Conservation (phyloP, 2,888 invertebrate species). For the Mythimna impura region DNA sequence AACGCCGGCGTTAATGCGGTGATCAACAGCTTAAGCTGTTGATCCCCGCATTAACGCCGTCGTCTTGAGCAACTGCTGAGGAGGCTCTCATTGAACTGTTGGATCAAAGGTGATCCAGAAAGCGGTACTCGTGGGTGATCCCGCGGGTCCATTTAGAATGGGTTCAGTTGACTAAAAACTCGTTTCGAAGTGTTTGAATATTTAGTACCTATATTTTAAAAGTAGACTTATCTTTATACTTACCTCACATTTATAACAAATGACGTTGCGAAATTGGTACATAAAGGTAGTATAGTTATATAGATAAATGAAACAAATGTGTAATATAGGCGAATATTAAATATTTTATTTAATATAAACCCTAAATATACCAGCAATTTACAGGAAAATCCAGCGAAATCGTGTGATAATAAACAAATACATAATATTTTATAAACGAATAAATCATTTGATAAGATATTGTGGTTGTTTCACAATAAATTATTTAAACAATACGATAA, state of each 20-base stretch:
- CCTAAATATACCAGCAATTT: conserved; percentile 81
- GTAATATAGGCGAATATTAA: conserved; percentile 87
- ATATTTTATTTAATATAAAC: conserved; percentile 86
- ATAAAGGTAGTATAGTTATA: neutral
- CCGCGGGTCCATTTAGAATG: no score
- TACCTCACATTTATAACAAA: neutral
- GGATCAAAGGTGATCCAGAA: no score
- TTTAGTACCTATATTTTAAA: neutral
- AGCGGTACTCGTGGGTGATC: no score
- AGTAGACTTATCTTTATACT: neutral
- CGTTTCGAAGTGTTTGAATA: no score
- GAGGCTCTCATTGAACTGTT: no score
- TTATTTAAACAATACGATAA: conserved; percentile 51
- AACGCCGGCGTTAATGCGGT: no score
- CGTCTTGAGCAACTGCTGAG: no score
- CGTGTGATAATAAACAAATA: conserved; percentile 58
- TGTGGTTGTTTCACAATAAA: conserved; percentile 29
- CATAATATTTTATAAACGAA: conserved; percentile 49
- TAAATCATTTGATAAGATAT: conserved; percentile 33
- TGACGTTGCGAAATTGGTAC: neutral
- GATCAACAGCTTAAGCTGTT: no score
- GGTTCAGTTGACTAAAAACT: no score
- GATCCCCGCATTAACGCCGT: no score
- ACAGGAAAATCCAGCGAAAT: conserved; percentile 75
- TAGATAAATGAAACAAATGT: conserved; percentile 70